A percentile compares a stretch with the other conserved stretches of the same genome.
Conservation (phyloP, 2,797 vertebrate genomes). For the Streptopelia turtur region DNA sequence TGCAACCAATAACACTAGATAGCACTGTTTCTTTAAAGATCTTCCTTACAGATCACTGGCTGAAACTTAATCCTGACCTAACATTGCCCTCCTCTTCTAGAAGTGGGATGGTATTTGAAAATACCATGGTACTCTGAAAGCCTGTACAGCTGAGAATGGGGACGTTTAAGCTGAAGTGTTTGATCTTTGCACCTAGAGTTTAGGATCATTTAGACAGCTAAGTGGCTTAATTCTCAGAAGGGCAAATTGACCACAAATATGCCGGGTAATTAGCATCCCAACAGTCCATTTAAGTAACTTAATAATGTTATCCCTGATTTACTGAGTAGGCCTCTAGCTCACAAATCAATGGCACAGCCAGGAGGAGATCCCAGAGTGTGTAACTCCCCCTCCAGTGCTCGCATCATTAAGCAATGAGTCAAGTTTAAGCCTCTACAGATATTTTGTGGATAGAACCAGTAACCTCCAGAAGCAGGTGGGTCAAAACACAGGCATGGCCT, state of each 20-base stretch:
- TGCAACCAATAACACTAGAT: neutral
- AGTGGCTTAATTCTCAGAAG: slow-evolving; percentile 55
- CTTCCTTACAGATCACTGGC: slow-evolving; percentile 1
- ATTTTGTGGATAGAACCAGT: neutral
- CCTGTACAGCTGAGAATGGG: neutral
- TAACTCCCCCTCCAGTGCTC: neutral
- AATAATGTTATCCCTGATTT: slow-evolving; percentile 51
- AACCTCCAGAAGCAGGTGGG: slow-evolving; percentile 44
- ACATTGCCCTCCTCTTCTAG: slow-evolving; percentile 3
- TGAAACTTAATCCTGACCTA: slow-evolving; percentile 56
- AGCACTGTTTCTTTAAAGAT: slow-evolving; percentile 21
- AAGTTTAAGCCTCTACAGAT: slow-evolving; percentile 36
- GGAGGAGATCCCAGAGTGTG: neutral
- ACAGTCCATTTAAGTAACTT: slow-evolving; percentile 53
- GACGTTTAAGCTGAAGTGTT: slow-evolving; percentile 20
- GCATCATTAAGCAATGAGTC: slow-evolving; percentile 8
- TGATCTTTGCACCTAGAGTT: slow-evolving; percentile 52
- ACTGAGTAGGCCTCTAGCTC: slow-evolving; percentile 19
- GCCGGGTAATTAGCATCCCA: slow-evolving; percentile 52
- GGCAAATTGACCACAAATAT: neutral
- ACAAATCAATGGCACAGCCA: slow-evolving; percentile 34
- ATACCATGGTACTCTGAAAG: neutral
- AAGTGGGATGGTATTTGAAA: slow-evolving; percentile 34
- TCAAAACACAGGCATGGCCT: slow-evolving; percentile 46
- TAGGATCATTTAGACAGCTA: slow-evolving; percentile 53